phyloP scores from a whole-genome alignment of 2,797 vertebrate species.

The Squalus acanthias region DNA sequence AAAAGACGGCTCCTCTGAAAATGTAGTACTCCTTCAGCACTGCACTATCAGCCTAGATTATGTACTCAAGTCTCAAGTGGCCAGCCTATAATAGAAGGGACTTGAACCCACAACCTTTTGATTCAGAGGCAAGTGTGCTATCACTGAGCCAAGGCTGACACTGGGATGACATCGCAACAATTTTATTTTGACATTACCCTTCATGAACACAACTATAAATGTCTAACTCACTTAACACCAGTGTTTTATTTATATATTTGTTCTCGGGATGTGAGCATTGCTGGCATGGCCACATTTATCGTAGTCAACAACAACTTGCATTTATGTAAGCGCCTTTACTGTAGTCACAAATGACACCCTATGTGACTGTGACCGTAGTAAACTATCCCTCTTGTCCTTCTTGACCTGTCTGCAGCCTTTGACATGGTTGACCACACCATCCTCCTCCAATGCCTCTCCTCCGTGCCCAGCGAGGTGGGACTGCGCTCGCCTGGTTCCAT shows the following conservation, averaged over 20 bases:
- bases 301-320: neutral
- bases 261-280: neutral
- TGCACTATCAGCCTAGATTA: neutral
- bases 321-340: neutral
- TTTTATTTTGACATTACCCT: neutral
- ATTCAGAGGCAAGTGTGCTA: neutral
- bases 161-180: neutral
- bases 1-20: neutral
- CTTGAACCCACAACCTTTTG: neutral
- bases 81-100: neutral
- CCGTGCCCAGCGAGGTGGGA: too few relatives aligned
- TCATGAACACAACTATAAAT: neutral
- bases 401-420: neutral
- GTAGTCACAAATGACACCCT: neutral
- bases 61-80: neutral
- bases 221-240: neutral
- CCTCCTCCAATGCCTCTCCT: neutral
- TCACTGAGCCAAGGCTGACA: too few relatives aligned
- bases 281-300: neutral
- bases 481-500: too few relatives aligned
- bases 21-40: neutral
- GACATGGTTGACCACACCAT: neutral
- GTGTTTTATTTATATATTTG: neutral
- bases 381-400: neutral
- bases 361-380: neutral